Base-by-base conservation (phyloP, 1,140 invertebrate genomes). In the Metopolophium dirhodum region DNA sequence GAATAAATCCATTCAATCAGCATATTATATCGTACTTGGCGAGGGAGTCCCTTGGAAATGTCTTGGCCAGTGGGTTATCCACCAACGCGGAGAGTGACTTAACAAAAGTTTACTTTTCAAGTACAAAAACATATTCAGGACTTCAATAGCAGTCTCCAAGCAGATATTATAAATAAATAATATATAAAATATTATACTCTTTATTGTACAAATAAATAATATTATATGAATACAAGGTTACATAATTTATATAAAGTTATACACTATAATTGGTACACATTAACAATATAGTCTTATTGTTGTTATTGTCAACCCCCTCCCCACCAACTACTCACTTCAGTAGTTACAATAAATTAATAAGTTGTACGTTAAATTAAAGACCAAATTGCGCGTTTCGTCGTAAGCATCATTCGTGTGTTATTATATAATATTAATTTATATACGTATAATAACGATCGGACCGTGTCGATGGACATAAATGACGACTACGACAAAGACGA, bases 161-260 rank as follows among this genome's bases (percentile, higher is more conserved):
- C 18, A 30, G 14, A 68, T 18, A 68, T 77, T 18, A 77, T 77
- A n/a, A 77, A 77, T 68, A n/a, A n/a, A n/a, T n/a, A n/a, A n/a
- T 35, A n/a, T 18, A n/a, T 77, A 77, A 77, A n/a, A 77, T n/a
- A 77, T 18, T n/a, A 77, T 18, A 30, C 23, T 8, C 2, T 86
- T 86, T 86, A 47, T 86, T 86, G 11, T 86, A 86, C 85, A 86
- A n/a, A 47, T 86, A 86, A 86, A 86, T 86, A 30, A 23, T 86
- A 7, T 45, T 45, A 85, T 41, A 83, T 41, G 30, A 30, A 30
- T 85, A 85, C 23, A 85, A 9, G 9, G 18, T 77, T 77, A 6
- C 7, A 41, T 83, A 22, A 37, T 7, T 83, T 26, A 41, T 9
- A 41, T 37, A 82, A 35, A 35, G 14, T 82, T 20, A 82, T 82